Evolutionary conservation across 2,797 vertebrate genomes (phyloP), one percentile per base, ranked within the genome.

Genomic region (Myotis planiceps): DNA sequence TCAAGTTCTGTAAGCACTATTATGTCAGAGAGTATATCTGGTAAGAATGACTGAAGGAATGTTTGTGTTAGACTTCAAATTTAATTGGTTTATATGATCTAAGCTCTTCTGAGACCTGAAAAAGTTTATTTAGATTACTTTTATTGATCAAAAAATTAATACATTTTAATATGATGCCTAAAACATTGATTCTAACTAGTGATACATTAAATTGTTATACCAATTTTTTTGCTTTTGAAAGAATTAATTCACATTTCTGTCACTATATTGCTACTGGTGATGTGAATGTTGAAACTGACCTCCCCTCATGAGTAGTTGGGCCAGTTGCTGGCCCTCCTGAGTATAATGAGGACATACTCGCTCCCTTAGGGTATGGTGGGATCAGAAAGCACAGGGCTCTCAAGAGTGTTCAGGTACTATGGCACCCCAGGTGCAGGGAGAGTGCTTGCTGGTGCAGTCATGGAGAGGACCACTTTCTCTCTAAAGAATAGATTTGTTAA

Each of bases 221-320:
- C 21, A 66, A 66, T 6, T 6, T 21, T 78, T 92, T 86, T 79
- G 27, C 23, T 89, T 87, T 65, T 84, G 49, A 66, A 78, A 87
- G 27, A 76, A 80, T 69, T 79, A 29, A 29, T 4, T 92, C 9
- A 47, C 37, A 27, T 45, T 81, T 96, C 58, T 74, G 0, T 95
- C 12, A 65, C 80, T 82, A 0, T 53, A 49, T 95, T 47, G 39
- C 39, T 83, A 0, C 25, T 42, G 34, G 13, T 55, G 32, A 29
- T 55, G 10, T 12, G 74, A 51, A 29, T 88, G 92, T 87, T 94
- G 66, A 90, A 58, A 29, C 29, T 63, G 45, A 55, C 1, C 27
- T 37, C 60, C 16, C 66, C 37, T 93, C 15, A 0, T 66, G 68
- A 79, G 23, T 32, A 34, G 10, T 47, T 42, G 25, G 66, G 45